Evolutionary conservation across 2,888 invertebrate species (phyloP), one percentile per base, ranked within the genome.

Genomic region (Drosophila rubida): DNA sequence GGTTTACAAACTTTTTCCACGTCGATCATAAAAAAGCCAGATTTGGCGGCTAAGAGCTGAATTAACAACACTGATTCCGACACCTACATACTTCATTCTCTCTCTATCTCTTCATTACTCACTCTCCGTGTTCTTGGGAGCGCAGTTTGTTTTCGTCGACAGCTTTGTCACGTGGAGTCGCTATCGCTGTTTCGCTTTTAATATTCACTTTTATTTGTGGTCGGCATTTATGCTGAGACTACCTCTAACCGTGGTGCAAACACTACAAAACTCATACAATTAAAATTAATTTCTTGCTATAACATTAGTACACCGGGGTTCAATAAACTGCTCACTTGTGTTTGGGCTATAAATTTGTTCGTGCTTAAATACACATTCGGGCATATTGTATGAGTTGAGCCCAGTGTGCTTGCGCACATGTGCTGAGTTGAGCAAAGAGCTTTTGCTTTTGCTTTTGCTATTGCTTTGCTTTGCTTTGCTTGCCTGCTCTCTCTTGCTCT

Each of bases 131-230:
- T 32, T n/a, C 39, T 49, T 49, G 44, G 3, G 75, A 66, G 65
- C 55, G 59, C 41, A 39, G 53, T 79, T 67, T 79, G 86, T 82
- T 79, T 76, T 78, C 54, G 65, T 68, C 58, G 68, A 61, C 45
- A 74, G 66, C 59, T 75, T 78, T 69, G 80, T 80, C 81, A 81
- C 81, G 81, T 87, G 81, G 80, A 80, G 75, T 27, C 54, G 45
- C 64, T 64, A 64, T 75, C 64, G 50, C 9, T 45, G 69, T 57
- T 82, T 79, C 55, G 74, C 83, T 80, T 84, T 80, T 80, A 75
- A 75, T 85, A 79, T 69, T 76, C 82, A 76, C 73, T 78, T 80
- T 83, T 86, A 80, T 80, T 81, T 86, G 83, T 69, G 78, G 80
- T 77, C 57, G 57, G 32, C 61, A 63, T 64, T 57, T 55, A 60